These are phyloP conservation scores for Mobula hypostoma DNA, from an alignment of 2,113 vertebrate species.

Conservation along the genomic window DNA sequence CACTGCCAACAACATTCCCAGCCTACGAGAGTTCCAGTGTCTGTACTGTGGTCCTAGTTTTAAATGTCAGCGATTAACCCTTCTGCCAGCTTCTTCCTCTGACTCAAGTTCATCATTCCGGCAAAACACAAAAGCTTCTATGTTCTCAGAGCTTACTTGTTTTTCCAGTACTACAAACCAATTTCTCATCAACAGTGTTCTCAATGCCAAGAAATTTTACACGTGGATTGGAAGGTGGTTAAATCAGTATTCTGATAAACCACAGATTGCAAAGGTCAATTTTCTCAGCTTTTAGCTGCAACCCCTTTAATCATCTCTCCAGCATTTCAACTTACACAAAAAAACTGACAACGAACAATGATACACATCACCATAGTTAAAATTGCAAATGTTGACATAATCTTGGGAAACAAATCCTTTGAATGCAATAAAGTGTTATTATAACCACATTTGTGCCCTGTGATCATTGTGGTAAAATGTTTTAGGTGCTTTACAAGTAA, in stretches of 20 bases:
- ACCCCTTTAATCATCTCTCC: background rate
- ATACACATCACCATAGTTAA: too few species aligned
- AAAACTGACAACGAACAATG: background rate
- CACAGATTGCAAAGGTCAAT: background rate
- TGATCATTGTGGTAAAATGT: background rate
- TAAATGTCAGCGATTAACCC: constrained; percentile 31
- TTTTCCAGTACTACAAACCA: background rate
- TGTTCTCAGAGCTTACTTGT: background rate
- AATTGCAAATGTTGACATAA: background rate
- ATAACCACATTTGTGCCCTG: background rate
- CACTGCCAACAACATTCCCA: constrained; percentile 25
- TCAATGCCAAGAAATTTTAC: background rate
- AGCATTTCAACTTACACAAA: background rate
- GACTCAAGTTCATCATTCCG: background rate
- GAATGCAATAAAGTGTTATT: background rate
- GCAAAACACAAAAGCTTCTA: background rate
- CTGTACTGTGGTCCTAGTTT: background rate
- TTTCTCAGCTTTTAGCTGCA: background rate
- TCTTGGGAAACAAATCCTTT: background rate
- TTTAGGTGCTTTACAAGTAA: too few species aligned
- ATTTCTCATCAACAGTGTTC: background rate
- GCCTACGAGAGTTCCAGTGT: constrained; percentile 21
- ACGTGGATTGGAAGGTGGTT: background rate
- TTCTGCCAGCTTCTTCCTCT: background rate
- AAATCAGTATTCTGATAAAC: background rate